Base-by-base conservation (phyloP, 2,113 vertebrate species). In the Mobula birostris region DNA sequence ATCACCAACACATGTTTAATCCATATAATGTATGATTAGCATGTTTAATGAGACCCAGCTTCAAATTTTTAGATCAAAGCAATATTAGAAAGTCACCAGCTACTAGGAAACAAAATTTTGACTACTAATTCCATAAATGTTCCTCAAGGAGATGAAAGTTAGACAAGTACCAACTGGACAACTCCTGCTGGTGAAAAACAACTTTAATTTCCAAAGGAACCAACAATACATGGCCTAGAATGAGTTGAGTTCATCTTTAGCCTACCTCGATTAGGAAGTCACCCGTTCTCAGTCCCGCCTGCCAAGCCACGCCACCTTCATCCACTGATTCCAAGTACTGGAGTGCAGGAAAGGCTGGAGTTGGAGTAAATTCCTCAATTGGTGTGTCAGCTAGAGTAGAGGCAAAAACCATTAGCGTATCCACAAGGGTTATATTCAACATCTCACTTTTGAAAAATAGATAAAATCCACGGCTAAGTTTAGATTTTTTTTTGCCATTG, bases 321-420 rank as follows among this genome's bases (percentile, higher is more conserved):
- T 99, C 99, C 97, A 99, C 99, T 5, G 99, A 99, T 97, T 99
- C 99, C 97, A 99, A 97, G 96, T 99, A 99, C 97, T 99, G 99
- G 96, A 99, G 97, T 85, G 99, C 99, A 0, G 99, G 99, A 96
- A 99, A 99, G 40, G 98, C 99, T 0, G 99, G 98, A 15, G 98
- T 99, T 93, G 99, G 99, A 8, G 98, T 99, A 95, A 99, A 99
- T 96, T 99, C 99, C 97, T 99, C 98, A 88, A 99, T 99, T 95
- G 99, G 99, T 11, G 98, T 99, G 94, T 99, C 98, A 94, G 99
- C 98, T 99, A 96, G 95, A 96, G 95, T 95, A 94, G 97, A 80
- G 95, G 95, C 8, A 90, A 94, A 94, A 95, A 74, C 94, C 87
- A 95, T 82, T 90, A 94, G 29, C 85, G 72, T 94, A 77, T 76